Conservation (phyloP, 1,140 invertebrate species). For the Solen grandis region DNA sequence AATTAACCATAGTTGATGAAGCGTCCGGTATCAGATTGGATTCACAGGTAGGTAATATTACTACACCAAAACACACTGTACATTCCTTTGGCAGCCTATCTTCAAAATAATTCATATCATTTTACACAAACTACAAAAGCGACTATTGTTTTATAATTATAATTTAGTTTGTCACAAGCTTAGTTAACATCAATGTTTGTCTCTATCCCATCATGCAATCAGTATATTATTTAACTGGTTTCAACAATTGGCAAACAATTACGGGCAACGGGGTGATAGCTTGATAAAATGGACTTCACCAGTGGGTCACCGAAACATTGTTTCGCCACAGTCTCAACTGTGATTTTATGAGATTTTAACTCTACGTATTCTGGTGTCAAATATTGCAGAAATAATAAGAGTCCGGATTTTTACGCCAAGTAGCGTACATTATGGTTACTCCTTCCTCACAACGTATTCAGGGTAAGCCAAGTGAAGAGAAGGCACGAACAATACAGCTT, state of each 20-base stretch:
- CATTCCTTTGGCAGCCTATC: conserved; percentile 18
- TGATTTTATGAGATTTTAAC: conserved; percentile 53
- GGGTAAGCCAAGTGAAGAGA: conserved; percentile 32
- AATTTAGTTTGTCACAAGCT: conserved; percentile 46
- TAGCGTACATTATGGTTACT: conserved; percentile 28
- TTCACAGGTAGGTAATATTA: conserved; percentile 28
- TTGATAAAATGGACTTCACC: conserved; percentile 24
- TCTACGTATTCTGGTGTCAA: conserved; percentile 18
- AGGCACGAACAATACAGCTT: conserved; percentile 31
- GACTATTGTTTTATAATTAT: conserved; percentile 35
- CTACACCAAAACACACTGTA: conserved; percentile 8
- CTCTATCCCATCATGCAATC: conserved; percentile 49
- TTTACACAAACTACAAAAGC: conserved; percentile 33
- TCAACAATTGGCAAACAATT: conserved; percentile 43
- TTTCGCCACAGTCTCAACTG: conserved; percentile 12
- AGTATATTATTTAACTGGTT: conserved; percentile 53
- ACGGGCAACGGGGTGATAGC: conserved; percentile 40
- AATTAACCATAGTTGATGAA: too few relatives aligned
- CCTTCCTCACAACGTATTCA: conserved; percentile 34
- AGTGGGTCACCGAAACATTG: conserved; percentile 14
- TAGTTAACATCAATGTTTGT: conserved; percentile 25
- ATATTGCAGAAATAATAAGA: conserved; percentile 46
- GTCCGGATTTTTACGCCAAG: conserved; percentile 41
- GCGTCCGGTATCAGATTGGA: conserved; percentile 43
- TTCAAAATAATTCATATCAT: conserved; percentile 33